Conservation (phyloP, 1,140 invertebrate species). For the Diorhabda elongata region DNA sequence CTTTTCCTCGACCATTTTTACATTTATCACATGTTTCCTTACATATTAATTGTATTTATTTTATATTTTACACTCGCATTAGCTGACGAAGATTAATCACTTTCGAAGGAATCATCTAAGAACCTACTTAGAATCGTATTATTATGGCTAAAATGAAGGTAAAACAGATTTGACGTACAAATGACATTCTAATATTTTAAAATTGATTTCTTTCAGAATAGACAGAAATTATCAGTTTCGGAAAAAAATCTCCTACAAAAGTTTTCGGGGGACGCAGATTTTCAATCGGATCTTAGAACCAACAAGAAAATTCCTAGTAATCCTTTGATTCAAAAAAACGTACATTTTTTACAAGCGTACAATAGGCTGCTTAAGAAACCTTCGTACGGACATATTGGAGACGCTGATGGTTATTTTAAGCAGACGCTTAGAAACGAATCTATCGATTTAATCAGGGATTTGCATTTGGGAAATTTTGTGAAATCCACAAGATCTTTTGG, state of each 20-base stretch:
- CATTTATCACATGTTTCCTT: constrained; percentile 3
- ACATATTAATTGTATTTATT: neutral
- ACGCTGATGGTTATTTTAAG: constrained; percentile 29
- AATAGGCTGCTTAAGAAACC: constrained; percentile 26
- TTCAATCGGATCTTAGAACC: constrained; percentile 14
- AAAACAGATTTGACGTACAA: neutral
- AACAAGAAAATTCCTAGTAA: constrained; percentile 28
- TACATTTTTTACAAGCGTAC: constrained; percentile 27
- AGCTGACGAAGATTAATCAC: neutral
- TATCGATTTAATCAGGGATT: constrained; percentile 26
- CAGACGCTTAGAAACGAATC: constrained; percentile 29
- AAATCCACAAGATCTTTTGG: constrained; percentile 16
- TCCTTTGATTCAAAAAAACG: constrained; percentile 29
- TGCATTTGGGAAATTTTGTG: constrained; percentile 16
- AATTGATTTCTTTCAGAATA: constrained; percentile 22
- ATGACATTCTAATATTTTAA: constrained; percentile 4
- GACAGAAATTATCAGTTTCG: constrained; percentile 30
- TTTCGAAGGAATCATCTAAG: neutral
- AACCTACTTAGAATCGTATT: neutral
- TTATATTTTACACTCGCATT: neutral
- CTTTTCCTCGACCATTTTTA: neutral
- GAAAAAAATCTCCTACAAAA: constrained; percentile 19
- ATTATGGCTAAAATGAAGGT: constrained; percentile 8
- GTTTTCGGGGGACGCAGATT: constrained; percentile 5
- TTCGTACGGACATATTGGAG: constrained; percentile 17